Base-by-base conservation (phyloP, 2,888 invertebrate genomes). In the Microctonus aethiopoides region DNA sequence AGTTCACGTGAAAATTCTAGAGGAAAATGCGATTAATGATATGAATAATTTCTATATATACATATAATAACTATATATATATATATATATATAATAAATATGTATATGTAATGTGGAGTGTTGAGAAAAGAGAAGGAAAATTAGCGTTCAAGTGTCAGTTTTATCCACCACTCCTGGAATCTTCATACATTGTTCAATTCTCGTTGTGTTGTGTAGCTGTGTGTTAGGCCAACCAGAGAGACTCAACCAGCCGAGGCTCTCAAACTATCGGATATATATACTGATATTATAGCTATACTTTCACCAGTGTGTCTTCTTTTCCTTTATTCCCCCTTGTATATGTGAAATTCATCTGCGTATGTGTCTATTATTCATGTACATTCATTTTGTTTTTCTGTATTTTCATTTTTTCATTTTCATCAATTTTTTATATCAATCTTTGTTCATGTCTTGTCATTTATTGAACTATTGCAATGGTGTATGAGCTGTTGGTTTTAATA, bases 71-170 rank as follows among this genome's bases (percentile, higher is more conserved):
- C 39, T 62, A 20, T 56, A 20, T 39, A 13, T n/a, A 7, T 46
- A 51, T 54, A 39, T 62, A 20, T 56, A 20, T 39, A 13, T n/a
- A 11, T 39, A 39, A 13, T 52, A 56, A 56, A 36, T 62, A 16
- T 56, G 16, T 36, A 51, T 51, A 39, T 26, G 54, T 32, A 51
- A 39, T 34, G 34, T 59, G n/a, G 16, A 20, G 51, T 54, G 46
- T 4, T 13, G 41, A 39, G 34, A 26, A 16, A 57, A 59, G 73
- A 72, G 61, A 52, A 66, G 74, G 74, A 66, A 69, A 64, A 71
- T 65, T 71, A 75, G 73, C 74, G 75, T 75, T 75, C 73, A 80
- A 79, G 80, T 81, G 80, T 81, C 81, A 81, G 78, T 78, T 78
- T 75, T 68, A 67, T 77, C 75, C 78, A 77, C 74, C 77, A 77